Evolutionary conservation across 2,797 vertebrate species (phyloP).

Genomic region (Synanceia verrucosa): DNA sequence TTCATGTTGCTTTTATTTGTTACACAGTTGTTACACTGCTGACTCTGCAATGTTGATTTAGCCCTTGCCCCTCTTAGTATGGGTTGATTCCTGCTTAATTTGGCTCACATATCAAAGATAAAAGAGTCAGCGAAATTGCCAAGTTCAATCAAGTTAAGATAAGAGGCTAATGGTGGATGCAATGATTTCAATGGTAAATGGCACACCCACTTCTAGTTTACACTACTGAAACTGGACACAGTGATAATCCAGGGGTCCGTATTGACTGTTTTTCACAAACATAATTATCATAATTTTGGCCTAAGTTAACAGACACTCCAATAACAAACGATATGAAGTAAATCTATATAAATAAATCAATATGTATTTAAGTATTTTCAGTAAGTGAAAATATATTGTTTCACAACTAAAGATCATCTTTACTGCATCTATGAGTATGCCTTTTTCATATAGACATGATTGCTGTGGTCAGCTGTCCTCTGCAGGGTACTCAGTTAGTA

Average conservation of each 20-base stretch:
- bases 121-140: constrained; percentile 38
- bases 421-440: not conserved
- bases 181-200: constrained; percentile 24
- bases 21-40: not conserved
- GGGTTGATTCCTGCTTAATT: constrained; percentile 45
- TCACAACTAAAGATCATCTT: not conserved
- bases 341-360: not conserved
- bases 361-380: not conserved
- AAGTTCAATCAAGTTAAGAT: constrained; percentile 46
- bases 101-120: constrained; percentile 16
- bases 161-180: constrained; percentile 31
- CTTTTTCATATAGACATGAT: not conserved
- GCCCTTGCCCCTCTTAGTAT: constrained; percentile 5
- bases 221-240: not conserved
- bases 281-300: not conserved
- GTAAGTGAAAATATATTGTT: not conserved
- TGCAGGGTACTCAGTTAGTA: not conserved
- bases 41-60: constrained; percentile 28
- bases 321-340: not conserved
- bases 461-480: not conserved
- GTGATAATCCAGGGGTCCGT: not conserved
- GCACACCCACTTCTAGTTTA: not conserved
- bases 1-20: not conserved
- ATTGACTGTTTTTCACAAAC: not conserved
- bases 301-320: not conserved